Percentiles rank a stretch among this genome's conserved stretches.
phyloP scores from a whole-genome alignment of 2,797 vertebrate species.

The Chiroxiphia lanceolata region DNA sequence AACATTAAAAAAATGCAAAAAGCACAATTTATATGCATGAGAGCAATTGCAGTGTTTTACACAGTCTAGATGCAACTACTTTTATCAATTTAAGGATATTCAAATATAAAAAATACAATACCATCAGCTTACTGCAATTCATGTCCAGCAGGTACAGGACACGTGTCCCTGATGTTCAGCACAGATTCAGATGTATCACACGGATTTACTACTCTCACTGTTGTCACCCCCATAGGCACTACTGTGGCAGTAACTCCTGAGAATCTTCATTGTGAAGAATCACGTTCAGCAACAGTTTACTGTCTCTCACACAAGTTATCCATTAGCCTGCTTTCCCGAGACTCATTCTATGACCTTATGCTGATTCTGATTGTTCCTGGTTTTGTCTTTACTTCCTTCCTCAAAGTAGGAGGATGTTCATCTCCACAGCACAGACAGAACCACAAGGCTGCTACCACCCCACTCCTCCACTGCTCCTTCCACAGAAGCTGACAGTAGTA shows the following conservation, averaged over 20 bases:
- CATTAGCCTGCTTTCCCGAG: neutral
- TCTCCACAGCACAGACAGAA: neutral
- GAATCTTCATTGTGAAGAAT: neutral
- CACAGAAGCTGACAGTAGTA: neutral
- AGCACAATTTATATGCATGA: neutral
- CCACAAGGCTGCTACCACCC: neutral
- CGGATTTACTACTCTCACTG: neutral
- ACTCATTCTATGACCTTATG: neutral
- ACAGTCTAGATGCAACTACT: neutral
- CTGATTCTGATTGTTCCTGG: neutral
- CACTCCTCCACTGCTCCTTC: neutral
- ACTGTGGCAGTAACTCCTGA: neutral
- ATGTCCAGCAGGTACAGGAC: neutral
- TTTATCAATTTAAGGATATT: neutral
- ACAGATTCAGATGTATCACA: neutral
- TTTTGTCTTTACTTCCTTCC: neutral
- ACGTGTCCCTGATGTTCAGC: neutral
- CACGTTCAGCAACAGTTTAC: neutral
- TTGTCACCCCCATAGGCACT: too few species aligned
- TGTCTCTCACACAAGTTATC: accelerated
- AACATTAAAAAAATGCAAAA: neutral
- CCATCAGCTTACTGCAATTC: neutral
- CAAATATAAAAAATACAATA: neutral
- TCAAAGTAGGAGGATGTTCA: neutral
- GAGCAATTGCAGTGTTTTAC: neutral